Evolutionary conservation across 2,888 invertebrate genomes (phyloP).

Genomic region (Galeopsomyia nigrocyanea): DNA sequence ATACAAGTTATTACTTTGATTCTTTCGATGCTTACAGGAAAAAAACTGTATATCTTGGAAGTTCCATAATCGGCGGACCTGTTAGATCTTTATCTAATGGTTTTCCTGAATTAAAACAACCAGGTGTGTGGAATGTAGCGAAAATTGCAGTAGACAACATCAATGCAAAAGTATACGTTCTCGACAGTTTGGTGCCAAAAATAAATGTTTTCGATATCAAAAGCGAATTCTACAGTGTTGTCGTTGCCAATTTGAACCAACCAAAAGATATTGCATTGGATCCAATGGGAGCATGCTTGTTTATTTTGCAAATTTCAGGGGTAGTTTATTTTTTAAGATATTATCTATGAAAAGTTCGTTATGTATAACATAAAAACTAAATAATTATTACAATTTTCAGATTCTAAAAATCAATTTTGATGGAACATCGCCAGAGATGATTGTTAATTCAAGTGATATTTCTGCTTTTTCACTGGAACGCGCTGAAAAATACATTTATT

Average conservation of each 20-base stretch:
- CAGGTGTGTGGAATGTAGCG: neutral
- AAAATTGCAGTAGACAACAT: conserved; percentile 4
- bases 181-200: neutral
- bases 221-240: neutral
- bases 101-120: neutral
- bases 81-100: neutral
- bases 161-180: neutral
- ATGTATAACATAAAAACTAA: conserved; percentile 1
- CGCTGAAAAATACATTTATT: neutral
- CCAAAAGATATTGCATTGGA: conserved; percentile 3
- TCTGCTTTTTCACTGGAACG: conserved; percentile 1
- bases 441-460: neutral
- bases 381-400: conserved; percentile 9
- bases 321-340: conserved; percentile 4
- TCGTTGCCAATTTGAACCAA: neutral
- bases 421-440: conserved; percentile 1
- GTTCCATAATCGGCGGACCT: neutral
- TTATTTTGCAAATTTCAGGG: neutral
- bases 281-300: neutral
- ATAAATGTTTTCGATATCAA: conserved; percentile 1
- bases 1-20: neutral
- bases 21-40: conserved; percentile 1
- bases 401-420: conserved; percentile 16
- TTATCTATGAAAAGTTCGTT: too few relatives aligned
- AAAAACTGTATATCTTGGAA: conserved; percentile 7